phyloP scores from a whole-genome alignment of 1,140 invertebrate species.

The fruit fly (Drosophila melanogaster) region Release_6_plus_ISO1_MT NT_033779.5:18193001-18193500 shows the following conservation, averaged over 20 bases:
- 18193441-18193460: constrained; percentile 6
- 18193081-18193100: too few species aligned
- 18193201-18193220: too few species aligned
- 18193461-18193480: constrained; percentile 44
- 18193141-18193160: too few species aligned
- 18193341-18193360: constrained; percentile 1
- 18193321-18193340: constrained; percentile 14
- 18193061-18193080: constrained; percentile 88
- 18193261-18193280: too few species aligned
- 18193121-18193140: too few species aligned
- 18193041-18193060: constrained; percentile 95
- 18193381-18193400: constrained; percentile 36
- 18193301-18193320: not conserved
- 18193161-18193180: too few species aligned
- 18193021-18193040: constrained; percentile 92
- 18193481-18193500: constrained; percentile 73
- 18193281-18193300: not conserved
- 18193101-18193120: too few species aligned
- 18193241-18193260: too few species aligned
- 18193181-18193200: too few species aligned
- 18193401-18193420: constrained; percentile 15
- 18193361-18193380: constrained; percentile 50
- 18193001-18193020: constrained; percentile 91
- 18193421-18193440: constrained; percentile 12
- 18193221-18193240: too few species aligned